Percentiles rank a stretch among this genome's conserved stretches.
These are phyloP conservation scores for Catocala sponsa DNA, from an alignment of 2,888 invertebrate species.

Conservation along the genomic window DNA sequence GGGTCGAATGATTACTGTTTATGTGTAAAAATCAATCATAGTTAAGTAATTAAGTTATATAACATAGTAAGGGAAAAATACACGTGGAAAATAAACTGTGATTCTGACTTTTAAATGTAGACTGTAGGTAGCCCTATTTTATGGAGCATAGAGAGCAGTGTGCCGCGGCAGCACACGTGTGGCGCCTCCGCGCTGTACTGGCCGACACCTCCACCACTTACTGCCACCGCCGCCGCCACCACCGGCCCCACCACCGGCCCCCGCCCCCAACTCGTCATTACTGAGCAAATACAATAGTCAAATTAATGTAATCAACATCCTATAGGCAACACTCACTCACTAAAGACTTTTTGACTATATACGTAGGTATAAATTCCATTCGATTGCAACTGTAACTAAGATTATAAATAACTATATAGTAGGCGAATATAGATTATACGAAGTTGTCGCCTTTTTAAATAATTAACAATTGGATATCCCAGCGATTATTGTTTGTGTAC, in stretches of 20 bases:
- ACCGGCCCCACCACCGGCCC: too few relatives aligned
- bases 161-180: slow-evolving; percentile 48
- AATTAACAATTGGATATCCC: slow-evolving; percentile 38
- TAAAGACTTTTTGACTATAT: slow-evolving; percentile 4
- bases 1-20: slow-evolving; percentile 80
- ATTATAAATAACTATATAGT: slow-evolving; percentile 35
- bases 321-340: slow-evolving; percentile 23
- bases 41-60: slow-evolving; percentile 69
- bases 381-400: slow-evolving; percentile 39
- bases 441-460: slow-evolving; percentile 40
- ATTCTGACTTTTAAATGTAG: slow-evolving; percentile 87
- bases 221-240: too few relatives aligned
- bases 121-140: slow-evolving; percentile 78
- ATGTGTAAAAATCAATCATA: slow-evolving; percentile 73
- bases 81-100: slow-evolving; percentile 88
- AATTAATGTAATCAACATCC: slow-evolving; percentile 23
- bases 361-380: slow-evolving; percentile 18
- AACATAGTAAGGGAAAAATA: slow-evolving; percentile 76
- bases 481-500: slow-evolving; percentile 52
- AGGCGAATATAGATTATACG: slow-evolving; percentile 39
- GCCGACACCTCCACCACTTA: too few relatives aligned
- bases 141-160: slow-evolving; percentile 71
- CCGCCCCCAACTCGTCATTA: too few relatives aligned
- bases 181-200: slow-evolving; percentile 25
- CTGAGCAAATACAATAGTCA: slow-evolving; percentile 16